Evolutionary conservation across 2,888 invertebrate genomes (phyloP), one percentile per base, ranked within the genome.

Genomic region (Erebia ligea): DNA sequence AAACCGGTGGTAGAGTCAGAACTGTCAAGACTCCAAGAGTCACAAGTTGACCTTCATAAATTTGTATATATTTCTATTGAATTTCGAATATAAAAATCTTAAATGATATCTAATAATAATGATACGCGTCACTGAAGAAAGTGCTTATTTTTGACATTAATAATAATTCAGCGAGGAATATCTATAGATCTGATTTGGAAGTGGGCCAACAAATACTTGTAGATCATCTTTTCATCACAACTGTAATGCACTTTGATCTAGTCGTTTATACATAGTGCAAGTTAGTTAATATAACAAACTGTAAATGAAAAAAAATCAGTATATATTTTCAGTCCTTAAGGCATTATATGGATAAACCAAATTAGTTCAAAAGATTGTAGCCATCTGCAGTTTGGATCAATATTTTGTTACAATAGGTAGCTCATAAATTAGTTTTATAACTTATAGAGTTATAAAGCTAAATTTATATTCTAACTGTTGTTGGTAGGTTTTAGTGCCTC

Each of bases 141-240:
- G 72, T 69, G 72, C 73, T 73, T 71, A 75, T 76, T 76, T 74
- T 74, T 68, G 69, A 76, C 76, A 76, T 78, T 76, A 76, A 77
- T 45, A 45, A 45, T 78, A 80, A 77, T 76, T 79, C 76, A 70
- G 69, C 71, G 72, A 75, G 75, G 71, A 76, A 77, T 75, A 74
- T 72, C 73, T 72, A 72, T 75, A 72, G 70, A 69, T 72, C 68
- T 76, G 70, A 76, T 75, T 42, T 81, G 80, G 78, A 65, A 56
- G 69, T 34, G 48, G 72, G 78, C 81, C 81, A 79, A 76, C 68
- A 68, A 73, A 76, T 73, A 76, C 72, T 74, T 74, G 71, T 72
- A 74, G 70, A 78, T 77, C 73, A 78, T 76, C 79, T 77, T 79
- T 77, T 80, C 78, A 71, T 76, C 77, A 77, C 78, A 72, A 74